Evolutionary conservation across 2,888 invertebrate species (phyloP).

Genomic region (Liposcelis brunnea): DNA sequence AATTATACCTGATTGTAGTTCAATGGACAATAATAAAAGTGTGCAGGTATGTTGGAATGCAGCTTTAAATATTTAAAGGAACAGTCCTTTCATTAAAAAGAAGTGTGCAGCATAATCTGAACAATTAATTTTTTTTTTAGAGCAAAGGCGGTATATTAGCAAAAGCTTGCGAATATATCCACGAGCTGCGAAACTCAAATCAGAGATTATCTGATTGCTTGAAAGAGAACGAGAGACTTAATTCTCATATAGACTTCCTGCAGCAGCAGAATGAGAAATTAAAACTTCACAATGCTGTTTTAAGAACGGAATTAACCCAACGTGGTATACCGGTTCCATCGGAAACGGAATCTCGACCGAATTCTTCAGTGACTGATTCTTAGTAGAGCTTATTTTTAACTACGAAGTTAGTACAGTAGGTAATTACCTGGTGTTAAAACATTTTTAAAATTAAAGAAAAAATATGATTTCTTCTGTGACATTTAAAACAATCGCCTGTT

Average conservation of each 20-base stretch:
- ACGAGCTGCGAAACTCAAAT: constrained; percentile 62
- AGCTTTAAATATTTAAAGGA: neutral
- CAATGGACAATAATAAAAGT: constrained; percentile 2
- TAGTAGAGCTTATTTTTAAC: neutral
- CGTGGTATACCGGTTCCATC: constrained; percentile 32
- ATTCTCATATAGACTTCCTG: constrained; percentile 48
- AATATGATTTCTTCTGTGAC: neutral
- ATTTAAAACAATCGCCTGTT: too few species aligned
- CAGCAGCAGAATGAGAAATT: constrained; percentile 54
- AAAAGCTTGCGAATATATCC: constrained; percentile 89
- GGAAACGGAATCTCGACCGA: neutral
- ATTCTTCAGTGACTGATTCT: neutral
- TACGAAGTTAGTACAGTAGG: neutral
- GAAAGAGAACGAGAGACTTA: constrained; percentile 54
- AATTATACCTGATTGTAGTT: constrained; percentile 58
- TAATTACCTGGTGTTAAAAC: neutral
- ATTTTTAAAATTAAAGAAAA: neutral
- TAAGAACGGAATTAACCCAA: constrained; percentile 47
- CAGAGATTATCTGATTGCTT: constrained; percentile 45
- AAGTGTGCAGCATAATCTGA: neutral
- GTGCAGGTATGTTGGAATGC: neutral
- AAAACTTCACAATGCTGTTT: constrained; percentile 56
- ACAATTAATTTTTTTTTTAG: constrained; percentile 27
- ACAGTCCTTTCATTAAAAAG: neutral
- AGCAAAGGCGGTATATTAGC: constrained; percentile 92